Base-by-base conservation (phyloP, 2,113 vertebrate species). In the Bambusicola thoracicus region DNA sequence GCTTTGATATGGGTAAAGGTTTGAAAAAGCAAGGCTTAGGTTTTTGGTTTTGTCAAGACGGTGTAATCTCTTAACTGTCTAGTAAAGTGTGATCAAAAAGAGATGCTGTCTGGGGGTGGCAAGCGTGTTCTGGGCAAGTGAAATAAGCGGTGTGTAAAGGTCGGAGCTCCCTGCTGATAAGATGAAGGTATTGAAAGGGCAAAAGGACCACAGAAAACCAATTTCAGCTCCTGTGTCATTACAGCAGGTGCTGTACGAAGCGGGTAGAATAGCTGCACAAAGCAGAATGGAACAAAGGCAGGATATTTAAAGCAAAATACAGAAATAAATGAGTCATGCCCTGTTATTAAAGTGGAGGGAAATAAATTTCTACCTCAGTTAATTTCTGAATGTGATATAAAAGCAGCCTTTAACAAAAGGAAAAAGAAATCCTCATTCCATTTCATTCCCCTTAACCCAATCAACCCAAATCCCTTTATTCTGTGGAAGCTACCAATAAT, bases 281-380 rank as follows among this genome's bases (percentile, higher is more conserved):
- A 90, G 83, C 48, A 81, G 91, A 93, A 77, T 85, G n/a, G 78
- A 55, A 38, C 1, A 40, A 56, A 79, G 83, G 22, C 40, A 66
- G 41, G 89, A 18, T 85, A 55, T 80, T 94, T 89, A 87, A 92
- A 91, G 84, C 41, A 81, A 92, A 92, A 67, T 59, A 41, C 21
- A 58, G 55, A 80, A 93, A 87, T 79, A 46, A 63, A n/a, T 94
- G 91, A 94, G 32, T 89, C 94, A 94, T 77, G 51, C 19, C 11
- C 5, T 1, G 86, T 86, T 85, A 67, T 53, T 79, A 24, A 72
- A 89, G 46, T 51, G 43, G 40, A 89, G 19, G 55, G n/a, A 41
- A 79, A 76, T 55, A 76, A 77, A 76, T 93, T 94, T 92, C 74
- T 89, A 53, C 66, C 78, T 85, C 53, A 6, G 15, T 79, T 87